Conservation (phyloP, 92 coral and sea anemone species). For the Siderastrea siderea region DNA sequence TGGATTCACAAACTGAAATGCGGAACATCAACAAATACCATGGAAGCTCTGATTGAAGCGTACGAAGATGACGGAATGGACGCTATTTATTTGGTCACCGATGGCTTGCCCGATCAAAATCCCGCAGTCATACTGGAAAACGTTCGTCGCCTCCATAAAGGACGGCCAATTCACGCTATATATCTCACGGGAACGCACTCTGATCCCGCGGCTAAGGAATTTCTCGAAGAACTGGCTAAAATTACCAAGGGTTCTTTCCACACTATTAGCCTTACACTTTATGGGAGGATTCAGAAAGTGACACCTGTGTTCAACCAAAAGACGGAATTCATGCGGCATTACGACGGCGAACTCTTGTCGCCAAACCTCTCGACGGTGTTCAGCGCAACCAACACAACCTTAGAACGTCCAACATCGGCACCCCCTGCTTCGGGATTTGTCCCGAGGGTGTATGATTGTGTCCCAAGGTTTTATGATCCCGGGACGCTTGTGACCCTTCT, state of each 20-base stretch:
- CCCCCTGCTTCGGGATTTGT: conserved; percentile 87
- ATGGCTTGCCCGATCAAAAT: conserved; percentile 96
- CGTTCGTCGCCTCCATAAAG: conserved; percentile 80
- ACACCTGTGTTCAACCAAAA: conserved; percentile 85
- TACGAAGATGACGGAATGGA: conserved; percentile 88
- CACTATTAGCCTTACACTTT: conserved; percentile 76
- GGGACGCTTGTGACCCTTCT: conserved; percentile 67
- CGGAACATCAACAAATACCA: conserved; percentile 95
- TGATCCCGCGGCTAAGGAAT: conserved; percentile 90
- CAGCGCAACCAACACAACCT: background rate
- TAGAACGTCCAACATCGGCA: conserved; percentile 83
- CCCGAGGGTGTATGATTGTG: conserved; percentile 74
- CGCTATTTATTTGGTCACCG: conserved; percentile 95
- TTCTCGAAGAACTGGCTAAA: conserved; percentile 89
- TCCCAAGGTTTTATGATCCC: conserved; percentile 74
- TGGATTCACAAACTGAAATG: conserved; percentile 89
- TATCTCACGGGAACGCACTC: conserved; percentile 90
- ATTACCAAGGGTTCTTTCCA: conserved; percentile 94
- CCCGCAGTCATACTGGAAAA: conserved; percentile 90
- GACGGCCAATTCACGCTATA: conserved; percentile 92
- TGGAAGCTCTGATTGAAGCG: conserved; percentile 96
- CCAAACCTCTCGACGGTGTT: conserved; percentile 27
- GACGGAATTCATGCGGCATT: conserved; percentile 72
- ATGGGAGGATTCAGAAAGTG: conserved; percentile 89
- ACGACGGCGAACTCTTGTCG: conserved; percentile 69